These are phyloP conservation scores for Philotrypesis tridentata DNA, from an alignment of 1,140 invertebrate genomes.

Conservation along the genomic window DNA sequence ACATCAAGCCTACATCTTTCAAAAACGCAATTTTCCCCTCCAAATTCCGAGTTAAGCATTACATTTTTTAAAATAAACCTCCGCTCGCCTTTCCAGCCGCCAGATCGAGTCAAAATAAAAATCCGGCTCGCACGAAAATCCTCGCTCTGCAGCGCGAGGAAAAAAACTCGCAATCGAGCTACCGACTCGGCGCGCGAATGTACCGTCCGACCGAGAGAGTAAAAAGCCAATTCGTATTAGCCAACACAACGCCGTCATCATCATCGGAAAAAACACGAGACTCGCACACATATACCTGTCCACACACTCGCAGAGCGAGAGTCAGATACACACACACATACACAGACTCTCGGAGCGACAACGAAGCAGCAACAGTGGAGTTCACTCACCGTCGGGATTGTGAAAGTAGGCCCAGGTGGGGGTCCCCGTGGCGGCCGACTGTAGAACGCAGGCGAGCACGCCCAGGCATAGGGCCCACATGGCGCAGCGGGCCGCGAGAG, in stretches of 20 bases:
- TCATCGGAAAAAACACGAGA: background rate
- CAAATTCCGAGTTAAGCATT: too few relatives aligned
- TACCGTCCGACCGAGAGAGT: too few relatives aligned
- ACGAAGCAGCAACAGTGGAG: background rate
- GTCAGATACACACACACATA: background rate
- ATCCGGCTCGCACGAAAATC: too few relatives aligned
- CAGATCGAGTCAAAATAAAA: too few relatives aligned
- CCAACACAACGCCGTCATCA: background rate
- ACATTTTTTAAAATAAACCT: too few relatives aligned
- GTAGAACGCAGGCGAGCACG: slow-evolving; percentile 83
- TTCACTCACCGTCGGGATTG: slow-evolving; percentile 76
- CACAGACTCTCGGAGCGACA: background rate
- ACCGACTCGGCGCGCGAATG: too few relatives aligned
- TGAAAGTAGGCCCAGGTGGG: slow-evolving; percentile 88
- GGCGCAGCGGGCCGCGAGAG: slow-evolving; percentile 71
- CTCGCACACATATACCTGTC: background rate
- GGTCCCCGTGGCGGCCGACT: slow-evolving; percentile 80
- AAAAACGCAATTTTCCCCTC: too few relatives aligned
- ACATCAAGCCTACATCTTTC: too few relatives aligned
- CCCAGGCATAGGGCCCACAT: slow-evolving; percentile 84
- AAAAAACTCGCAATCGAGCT: too few relatives aligned
- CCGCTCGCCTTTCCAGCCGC: too few relatives aligned
- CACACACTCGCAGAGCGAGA: background rate
- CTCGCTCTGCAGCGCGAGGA: too few relatives aligned
- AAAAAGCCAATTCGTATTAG: too few relatives aligned